These are phyloP conservation scores for Amniataba percoides DNA, from an alignment of 2,797 vertebrate genomes.

Conservation along the genomic window DNA sequence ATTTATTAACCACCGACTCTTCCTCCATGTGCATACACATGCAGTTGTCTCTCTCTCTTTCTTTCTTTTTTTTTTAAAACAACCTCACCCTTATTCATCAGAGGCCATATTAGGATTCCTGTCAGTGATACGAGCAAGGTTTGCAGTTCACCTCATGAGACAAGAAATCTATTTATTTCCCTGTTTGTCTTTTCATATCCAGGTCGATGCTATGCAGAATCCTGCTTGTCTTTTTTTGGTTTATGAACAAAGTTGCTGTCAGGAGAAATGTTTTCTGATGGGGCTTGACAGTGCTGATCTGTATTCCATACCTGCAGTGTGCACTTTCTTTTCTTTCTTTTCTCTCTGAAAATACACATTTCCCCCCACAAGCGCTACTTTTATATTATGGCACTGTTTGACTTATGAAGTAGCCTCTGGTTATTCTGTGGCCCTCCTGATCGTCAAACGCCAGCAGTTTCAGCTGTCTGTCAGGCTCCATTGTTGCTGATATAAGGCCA, in stretches of 20 bases:
- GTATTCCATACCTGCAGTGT: neutral
- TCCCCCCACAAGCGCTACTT: neutral
- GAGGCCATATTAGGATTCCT: constrained; percentile 16
- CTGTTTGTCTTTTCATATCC: constrained; percentile 24
- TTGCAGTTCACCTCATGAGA: constrained; percentile 8
- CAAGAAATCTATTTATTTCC: constrained; percentile 39
- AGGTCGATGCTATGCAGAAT: constrained; percentile 35
- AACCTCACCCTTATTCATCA: constrained; percentile 21
- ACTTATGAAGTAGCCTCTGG: neutral
- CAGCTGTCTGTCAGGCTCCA: constrained; percentile 37
- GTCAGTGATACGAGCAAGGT: neutral
- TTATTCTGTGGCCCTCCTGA: constrained; percentile 4
- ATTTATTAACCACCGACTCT: constrained; percentile 57
- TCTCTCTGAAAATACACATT: neutral
- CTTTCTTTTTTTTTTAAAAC: neutral
- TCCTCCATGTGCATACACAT: constrained; percentile 25
- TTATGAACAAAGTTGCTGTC: constrained; percentile 29
- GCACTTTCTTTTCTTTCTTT: constrained; percentile 1
- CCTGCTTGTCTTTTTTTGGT: constrained; percentile 30
- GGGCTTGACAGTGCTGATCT: constrained; percentile 5
- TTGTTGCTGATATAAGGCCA: constrained; percentile 51
- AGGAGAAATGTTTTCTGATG: constrained; percentile 16
- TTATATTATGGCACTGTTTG: constrained; percentile 2
- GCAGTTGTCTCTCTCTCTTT: too few relatives aligned
- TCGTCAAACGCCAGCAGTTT: constrained; percentile 32